These are phyloP conservation scores for Carcharodon carcharias DNA, from an alignment of 2,797 vertebrate genomes.

Conservation along the genomic window DNA sequence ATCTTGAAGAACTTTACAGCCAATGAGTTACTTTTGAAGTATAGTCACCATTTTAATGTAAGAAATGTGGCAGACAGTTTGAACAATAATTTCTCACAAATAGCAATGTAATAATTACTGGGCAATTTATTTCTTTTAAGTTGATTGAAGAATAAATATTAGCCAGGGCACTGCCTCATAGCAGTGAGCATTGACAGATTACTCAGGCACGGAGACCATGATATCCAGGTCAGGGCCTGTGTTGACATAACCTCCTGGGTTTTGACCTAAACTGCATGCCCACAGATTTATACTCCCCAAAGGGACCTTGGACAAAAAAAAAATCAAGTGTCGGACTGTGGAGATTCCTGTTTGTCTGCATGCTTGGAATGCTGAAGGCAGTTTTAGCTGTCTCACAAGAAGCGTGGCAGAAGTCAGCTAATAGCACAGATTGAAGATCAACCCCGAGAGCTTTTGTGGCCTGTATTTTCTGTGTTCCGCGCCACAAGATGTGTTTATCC, in stretches of 20 bases:
- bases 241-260: background rate
- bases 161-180: background rate
- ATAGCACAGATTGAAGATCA: background rate
- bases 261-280: background rate
- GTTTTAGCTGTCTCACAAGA: background rate
- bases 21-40: background rate
- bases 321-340: background rate
- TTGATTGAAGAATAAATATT: background rate
- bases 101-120: background rate
- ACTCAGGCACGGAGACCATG: background rate
- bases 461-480: background rate
- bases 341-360: background rate
- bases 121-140: background rate
- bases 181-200: background rate
- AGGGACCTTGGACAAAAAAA: background rate
- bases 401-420: background rate
- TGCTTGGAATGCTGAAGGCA: background rate
- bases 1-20: background rate
- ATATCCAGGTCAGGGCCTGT: background rate
- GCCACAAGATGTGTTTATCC: background rate
- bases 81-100: background rate
- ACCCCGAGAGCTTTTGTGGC: background rate
- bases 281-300: background rate
- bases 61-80: background rate
- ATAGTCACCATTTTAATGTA: background rate